Percentiles rank a stretch among this genome's conserved stretches.
Evolutionary conservation across 2,797 vertebrate species (phyloP).

Genomic region (Tympanoctomys barrerae): DNA sequence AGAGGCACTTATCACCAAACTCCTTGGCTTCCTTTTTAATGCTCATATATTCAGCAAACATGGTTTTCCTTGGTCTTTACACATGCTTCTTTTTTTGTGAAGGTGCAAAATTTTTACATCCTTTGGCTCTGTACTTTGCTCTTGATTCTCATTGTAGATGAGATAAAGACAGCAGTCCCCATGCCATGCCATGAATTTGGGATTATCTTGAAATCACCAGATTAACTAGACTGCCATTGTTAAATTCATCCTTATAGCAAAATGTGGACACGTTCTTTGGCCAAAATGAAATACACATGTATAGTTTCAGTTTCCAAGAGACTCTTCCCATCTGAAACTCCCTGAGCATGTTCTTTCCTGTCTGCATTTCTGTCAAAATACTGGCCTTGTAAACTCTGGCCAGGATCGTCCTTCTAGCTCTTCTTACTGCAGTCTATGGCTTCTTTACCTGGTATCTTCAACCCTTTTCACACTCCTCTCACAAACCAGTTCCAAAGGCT

Average conservation of each 20-base stretch:
- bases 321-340: neutral
- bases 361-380: neutral
- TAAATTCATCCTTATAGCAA: neutral
- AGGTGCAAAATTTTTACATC: neutral
- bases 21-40: neutral
- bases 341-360: neutral
- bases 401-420: neutral
- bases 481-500: neutral
- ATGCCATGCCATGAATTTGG: neutral
- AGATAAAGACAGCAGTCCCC: neutral
- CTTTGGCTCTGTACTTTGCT: neutral
- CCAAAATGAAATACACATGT: neutral
- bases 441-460: neutral
- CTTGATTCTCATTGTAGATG: neutral
- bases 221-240: neutral
- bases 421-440: neutral
- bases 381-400: neutral
- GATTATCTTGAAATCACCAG: neutral
- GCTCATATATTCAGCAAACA: neutral
- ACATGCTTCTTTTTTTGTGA: neutral
- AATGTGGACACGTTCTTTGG: neutral
- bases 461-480: neutral
- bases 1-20: neutral
- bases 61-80: neutral
- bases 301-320: neutral